Conservation (phyloP, 2,113 vertebrate species). For the human region GRCh38 chr3:186003501-186004000, state of each 20-base stretch:
- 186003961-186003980: not conserved
- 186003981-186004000: not conserved
- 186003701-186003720: constrained; percentile 52
- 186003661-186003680: constrained; percentile 59
- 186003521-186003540: constrained; percentile 46
- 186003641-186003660: constrained; percentile 52
- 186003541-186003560: constrained; percentile 37
- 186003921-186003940: not conserved
- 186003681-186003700: constrained; percentile 53
- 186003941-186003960: not conserved
- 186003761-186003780: not conserved
- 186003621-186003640: constrained; percentile 61
- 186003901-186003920: not conserved
- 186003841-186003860: not conserved
- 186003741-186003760: not conserved
- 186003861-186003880: not conserved
- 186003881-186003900: not conserved
- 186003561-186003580: constrained; percentile 58
- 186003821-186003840: not conserved
- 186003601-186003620: constrained; percentile 63
- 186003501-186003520: constrained; percentile 14
- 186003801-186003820: not conserved
- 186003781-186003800: not conserved
- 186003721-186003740: not conserved
- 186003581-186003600: constrained; percentile 59